phyloP scores from a whole-genome alignment of 1,140 invertebrate genomes.

The Drosophila mayri region DNA sequence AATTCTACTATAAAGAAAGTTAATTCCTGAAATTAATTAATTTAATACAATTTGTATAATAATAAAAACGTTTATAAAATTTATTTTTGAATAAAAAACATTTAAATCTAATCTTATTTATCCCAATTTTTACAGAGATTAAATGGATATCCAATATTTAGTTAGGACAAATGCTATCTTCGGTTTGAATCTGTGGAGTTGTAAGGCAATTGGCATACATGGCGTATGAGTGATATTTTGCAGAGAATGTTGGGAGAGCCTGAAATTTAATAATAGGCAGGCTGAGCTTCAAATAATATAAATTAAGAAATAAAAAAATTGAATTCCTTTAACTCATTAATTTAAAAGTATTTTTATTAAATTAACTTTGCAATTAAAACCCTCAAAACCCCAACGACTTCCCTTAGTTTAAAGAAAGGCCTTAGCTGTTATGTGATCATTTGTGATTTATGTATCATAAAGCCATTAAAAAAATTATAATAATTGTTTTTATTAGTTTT shows the following conservation, averaged over 20 bases:
- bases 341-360: background rate
- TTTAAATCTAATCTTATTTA: background rate
- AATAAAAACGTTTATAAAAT: background rate
- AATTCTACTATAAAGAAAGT: background rate
- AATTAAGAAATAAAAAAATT: background rate
- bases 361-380: constrained; percentile 1
- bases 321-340: background rate
- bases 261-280: background rate
- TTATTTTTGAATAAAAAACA: background rate
- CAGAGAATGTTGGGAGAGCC: background rate
- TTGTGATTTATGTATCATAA: constrained; percentile 35
- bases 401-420: background rate
- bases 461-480: constrained; percentile 39
- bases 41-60: background rate
- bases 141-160: too few relatives aligned
- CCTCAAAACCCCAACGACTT: background rate
- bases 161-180: too few relatives aligned
- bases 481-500: constrained; percentile 30
- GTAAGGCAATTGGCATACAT: constrained; percentile 5
- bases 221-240: constrained; percentile 32
- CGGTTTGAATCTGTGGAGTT: too few relatives aligned
- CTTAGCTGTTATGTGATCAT: constrained; percentile 20
- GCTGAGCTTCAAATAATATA: background rate
- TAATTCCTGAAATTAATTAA: background rate
- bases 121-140: too few relatives aligned